A percentile compares a stretch with the other conserved stretches of the same genome.
These are phyloP conservation scores for Kryptolebias ocellatus DNA, from an alignment of 2,797 vertebrate species.

Conservation along the genomic window DNA sequence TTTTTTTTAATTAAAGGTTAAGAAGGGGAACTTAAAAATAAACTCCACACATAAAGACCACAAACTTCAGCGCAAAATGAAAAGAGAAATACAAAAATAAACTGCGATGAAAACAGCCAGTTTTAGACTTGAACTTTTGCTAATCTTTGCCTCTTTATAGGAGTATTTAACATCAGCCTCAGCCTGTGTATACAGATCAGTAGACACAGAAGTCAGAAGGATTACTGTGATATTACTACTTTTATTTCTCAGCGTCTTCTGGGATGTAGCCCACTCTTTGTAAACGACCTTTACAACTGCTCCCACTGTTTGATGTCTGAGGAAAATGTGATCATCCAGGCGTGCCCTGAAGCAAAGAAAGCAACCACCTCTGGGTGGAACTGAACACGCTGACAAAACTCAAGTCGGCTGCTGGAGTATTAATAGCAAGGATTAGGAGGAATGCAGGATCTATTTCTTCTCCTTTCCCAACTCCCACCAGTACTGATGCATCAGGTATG, in stretches of 20 bases:
- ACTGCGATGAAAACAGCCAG: no score
- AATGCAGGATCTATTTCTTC: conserved; percentile 58
- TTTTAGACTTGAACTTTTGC: no score
- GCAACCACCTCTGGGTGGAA: conserved; percentile 17
- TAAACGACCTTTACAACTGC: conserved; percentile 13
- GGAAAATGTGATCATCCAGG: conserved; percentile 40
- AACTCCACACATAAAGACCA: no score
- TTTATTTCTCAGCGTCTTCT: conserved; percentile 41
- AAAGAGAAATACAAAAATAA: no score
- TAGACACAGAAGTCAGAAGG: conserved; percentile 3
- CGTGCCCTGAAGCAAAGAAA: conserved; percentile 28
- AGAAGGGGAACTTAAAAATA: no score
- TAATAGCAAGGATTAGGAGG: conserved; percentile 55
- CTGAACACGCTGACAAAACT: conserved; percentile 25
- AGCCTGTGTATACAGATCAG: no score
- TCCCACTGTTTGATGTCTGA: conserved; percentile 23
- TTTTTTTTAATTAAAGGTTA: no score
- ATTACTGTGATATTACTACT: conserved; percentile 25
- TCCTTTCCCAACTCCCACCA: conserved; percentile 1
- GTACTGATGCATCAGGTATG: no score
- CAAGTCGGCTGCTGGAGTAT: conserved; percentile 53
- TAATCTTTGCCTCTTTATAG: no score
- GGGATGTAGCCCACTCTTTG: conserved; percentile 19
- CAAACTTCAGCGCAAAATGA: no score
- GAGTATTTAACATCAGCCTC: no score